Base-by-base conservation (phyloP, 2,113 vertebrate species). In the Dascyllus trimaculatus region DNA sequence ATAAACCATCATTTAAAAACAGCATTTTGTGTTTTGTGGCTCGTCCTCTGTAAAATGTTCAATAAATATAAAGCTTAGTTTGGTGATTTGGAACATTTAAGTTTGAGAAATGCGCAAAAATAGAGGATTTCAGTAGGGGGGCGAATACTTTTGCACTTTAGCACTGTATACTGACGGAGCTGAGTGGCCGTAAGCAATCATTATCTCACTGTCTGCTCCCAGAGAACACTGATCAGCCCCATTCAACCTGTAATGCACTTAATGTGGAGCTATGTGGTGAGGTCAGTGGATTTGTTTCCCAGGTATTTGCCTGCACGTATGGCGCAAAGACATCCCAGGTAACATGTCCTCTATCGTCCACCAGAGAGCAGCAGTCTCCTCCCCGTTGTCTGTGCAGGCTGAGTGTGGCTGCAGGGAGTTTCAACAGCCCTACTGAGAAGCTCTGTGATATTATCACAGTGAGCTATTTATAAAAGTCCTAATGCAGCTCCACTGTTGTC, bases 391-490 rank as follows among this genome's bases (percentile, higher is more conserved):
- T 78, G 3, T 13, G 40, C 53, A 13, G 57, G 51, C 0, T 46
- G 56, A 4, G 53, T 15, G 51, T 76, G 46, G 76, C 85, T 80
- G 69, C 79, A 80, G 81, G 87, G 73, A 78, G 69, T 61, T 46
- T 80, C 63, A 68, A 82, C 82, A 75, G 82, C 76, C 65, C 51
- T 65, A 48, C 77, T 43, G 83, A 77, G 82, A 60, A 70, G 72
- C 72, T 82, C 63, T 81, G 75, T 67, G 75, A 29, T 85, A 76
- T 86, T 88, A 87, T 88, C 90, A 75, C 71, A 84, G 67, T 82
- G 86, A 21, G 83, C 89, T 91, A 89, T 92, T 89, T 86, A 81
- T 89, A 89, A 89, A 90, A 91, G 40, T 75, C 84, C 84, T 82
- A 88, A 91, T 81, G 92, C 84, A 90, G 90, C 90, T 82, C 60